These are phyloP conservation scores for Parasteatoda lunata DNA, from an alignment of 2,888 invertebrate genomes.

Conservation along the genomic window DNA sequence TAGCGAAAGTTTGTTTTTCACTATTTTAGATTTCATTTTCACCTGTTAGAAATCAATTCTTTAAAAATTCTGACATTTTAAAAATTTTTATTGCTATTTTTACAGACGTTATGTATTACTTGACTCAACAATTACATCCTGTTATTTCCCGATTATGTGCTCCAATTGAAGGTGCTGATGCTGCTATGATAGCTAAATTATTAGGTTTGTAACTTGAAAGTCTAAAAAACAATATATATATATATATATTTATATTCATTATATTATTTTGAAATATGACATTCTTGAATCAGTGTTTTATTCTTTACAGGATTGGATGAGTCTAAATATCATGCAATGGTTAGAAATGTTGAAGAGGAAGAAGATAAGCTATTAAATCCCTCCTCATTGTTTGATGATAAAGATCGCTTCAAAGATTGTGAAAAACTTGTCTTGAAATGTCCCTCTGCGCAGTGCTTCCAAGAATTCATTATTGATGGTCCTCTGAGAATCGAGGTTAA, in stretches of 20 bases:
- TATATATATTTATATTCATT: background rate
- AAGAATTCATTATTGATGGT: constrained; percentile 76
- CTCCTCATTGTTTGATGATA: constrained; percentile 74
- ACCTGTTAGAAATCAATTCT: too few relatives aligned
- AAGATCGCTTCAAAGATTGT: constrained; percentile 78
- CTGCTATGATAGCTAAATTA: constrained; percentile 90
- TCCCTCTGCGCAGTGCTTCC: constrained; percentile 75
- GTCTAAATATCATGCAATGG: constrained; percentile 74
- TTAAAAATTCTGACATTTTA: too few relatives aligned
- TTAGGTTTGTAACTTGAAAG: constrained; percentile 79
- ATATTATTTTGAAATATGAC: background rate
- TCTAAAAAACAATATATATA: too few relatives aligned
- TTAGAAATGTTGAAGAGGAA: constrained; percentile 72
- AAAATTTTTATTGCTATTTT: background rate
- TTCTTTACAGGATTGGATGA: constrained; percentile 76
- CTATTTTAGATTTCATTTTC: too few relatives aligned
- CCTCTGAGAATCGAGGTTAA: constrained; percentile 72
- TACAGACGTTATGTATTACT: constrained; percentile 89
- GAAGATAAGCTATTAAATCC: constrained; percentile 73
- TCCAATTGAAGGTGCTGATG: constrained; percentile 94
- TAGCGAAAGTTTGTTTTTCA: too few relatives aligned
- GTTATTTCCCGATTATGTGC: constrained; percentile 95
- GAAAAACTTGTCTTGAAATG: constrained; percentile 80
- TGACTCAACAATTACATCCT: constrained; percentile 96
- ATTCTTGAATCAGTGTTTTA: too few relatives aligned